Evolutionary conservation across 2,113 vertebrate species (phyloP), one percentile per base, ranked within the genome.

Genomic region (Tretioscincus oriximinensis): DNA sequence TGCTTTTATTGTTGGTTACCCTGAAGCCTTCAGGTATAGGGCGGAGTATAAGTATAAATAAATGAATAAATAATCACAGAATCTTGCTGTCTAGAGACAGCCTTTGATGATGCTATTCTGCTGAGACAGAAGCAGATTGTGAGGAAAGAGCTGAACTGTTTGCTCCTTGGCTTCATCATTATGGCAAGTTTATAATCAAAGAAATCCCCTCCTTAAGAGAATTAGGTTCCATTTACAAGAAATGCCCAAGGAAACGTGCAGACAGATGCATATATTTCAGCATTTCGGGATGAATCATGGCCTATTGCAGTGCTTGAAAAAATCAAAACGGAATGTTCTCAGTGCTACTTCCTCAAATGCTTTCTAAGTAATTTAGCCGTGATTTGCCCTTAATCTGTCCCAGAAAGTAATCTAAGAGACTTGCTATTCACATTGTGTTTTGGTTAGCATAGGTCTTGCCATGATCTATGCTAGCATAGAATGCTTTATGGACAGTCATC

Each of bases 251-350:
- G 84, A 87, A 81, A 84, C 80, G 60, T 65, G 64, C 51, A 41
- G 66, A 26, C 16, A 76, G 20, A 26, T n/a, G 61, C 20, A 72
- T 16, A 26, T 3, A 49, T 49, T 9, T 3, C 26, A 29, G 51
- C 45, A 51, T 9, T 73, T 69, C 20, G 45, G 29, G 1, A 0
- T 93, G 94, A 94, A 70, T 95, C 93, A 94, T 0, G 31, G 24
- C 85, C 18, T 20, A 31, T 6, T 63, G 58, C 80, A 0, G 0
- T 22, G 11, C 65, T 85, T 70, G 16, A 9, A 20, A 58, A 66
- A 70, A 73, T 49, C 66, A 78, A 68, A 78, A 78, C 63, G 2
- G 47, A 60, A 58, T 58, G 41, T 29, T 45, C 41, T 51, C 26
- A 76, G 22, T 4, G 18, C 18, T 80, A 7, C 0, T 22, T n/a